phyloP scores from a whole-genome alignment of 2,113 vertebrate species.

The Apodemus sylvaticus region DNA sequence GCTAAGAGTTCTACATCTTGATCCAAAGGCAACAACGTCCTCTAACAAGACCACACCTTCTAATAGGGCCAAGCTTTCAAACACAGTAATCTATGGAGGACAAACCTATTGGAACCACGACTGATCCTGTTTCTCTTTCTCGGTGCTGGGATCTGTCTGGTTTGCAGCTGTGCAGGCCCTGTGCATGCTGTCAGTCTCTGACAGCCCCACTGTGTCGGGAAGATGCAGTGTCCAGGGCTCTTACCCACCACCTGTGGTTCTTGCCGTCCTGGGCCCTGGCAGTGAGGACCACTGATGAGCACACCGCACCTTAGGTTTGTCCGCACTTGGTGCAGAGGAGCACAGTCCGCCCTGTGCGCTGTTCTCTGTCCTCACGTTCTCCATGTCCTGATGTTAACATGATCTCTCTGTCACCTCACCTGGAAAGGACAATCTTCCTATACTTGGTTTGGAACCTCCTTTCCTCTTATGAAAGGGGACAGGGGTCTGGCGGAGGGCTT shows the following conservation, averaged over 20 bases:
- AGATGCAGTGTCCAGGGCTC: background rate
- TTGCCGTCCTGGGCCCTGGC: background rate
- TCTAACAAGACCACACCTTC: no score
- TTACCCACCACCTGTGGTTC: background rate
- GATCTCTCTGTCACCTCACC: background rate
- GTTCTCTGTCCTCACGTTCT: background rate
- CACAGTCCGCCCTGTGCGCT: background rate
- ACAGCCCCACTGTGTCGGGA: no score
- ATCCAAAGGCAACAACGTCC: no score
- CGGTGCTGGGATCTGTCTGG: background rate
- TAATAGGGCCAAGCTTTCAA: no score
- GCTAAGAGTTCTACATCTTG: no score
- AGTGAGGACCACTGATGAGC: no score
- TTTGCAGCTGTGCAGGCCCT: background rate
- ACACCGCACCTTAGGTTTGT: background rate
- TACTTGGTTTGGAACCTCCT: background rate
- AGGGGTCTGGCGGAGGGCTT: background rate
- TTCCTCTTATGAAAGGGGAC: background rate
- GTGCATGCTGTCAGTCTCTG: background rate
- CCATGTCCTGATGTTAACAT: background rate
- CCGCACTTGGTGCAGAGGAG: background rate
- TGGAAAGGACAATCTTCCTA: background rate
- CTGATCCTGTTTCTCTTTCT: background rate
- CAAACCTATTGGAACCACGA: no score
- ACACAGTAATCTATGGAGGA: no score